A percentile compares a stretch with the other conserved stretches of the same genome.
Conservation (phyloP, 2,797 vertebrate genomes). For the Simalia tracyae region DNA sequence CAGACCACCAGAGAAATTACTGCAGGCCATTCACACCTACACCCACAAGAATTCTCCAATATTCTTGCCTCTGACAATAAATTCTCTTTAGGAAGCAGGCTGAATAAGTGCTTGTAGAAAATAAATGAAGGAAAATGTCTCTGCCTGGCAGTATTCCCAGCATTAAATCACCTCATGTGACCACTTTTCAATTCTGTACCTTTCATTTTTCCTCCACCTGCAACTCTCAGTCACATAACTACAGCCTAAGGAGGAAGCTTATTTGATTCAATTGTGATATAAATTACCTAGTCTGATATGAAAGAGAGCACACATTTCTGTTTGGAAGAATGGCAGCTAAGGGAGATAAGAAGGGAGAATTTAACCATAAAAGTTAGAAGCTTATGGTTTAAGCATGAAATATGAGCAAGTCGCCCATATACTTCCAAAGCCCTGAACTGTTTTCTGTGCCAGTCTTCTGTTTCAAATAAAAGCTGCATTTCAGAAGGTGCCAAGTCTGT, state of each 20-base stretch:
- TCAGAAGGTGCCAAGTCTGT: not conserved
- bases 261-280: not conserved
- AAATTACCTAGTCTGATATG: not conserved
- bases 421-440: not conserved
- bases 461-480: not conserved
- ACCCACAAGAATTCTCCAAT: not conserved
- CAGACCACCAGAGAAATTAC: too few relatives aligned
- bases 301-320: not conserved
- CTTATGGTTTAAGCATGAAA: not conserved
- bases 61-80: not conserved
- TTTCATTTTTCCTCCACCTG: not conserved
- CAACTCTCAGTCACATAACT: not conserved
- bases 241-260: not conserved
- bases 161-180: not conserved
- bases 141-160: not conserved
- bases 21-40: not conserved
- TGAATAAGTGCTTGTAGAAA: not conserved
- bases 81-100: not conserved
- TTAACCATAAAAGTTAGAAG: not conserved
- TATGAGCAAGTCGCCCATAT: not conserved
- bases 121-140: not conserved
- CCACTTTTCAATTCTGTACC: not conserved
- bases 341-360: not conserved
- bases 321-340: not conserved
- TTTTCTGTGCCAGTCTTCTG: not conserved